phyloP scores from a whole-genome alignment of 2,797 vertebrate genomes.

The Eulemur mongoz region DNA sequence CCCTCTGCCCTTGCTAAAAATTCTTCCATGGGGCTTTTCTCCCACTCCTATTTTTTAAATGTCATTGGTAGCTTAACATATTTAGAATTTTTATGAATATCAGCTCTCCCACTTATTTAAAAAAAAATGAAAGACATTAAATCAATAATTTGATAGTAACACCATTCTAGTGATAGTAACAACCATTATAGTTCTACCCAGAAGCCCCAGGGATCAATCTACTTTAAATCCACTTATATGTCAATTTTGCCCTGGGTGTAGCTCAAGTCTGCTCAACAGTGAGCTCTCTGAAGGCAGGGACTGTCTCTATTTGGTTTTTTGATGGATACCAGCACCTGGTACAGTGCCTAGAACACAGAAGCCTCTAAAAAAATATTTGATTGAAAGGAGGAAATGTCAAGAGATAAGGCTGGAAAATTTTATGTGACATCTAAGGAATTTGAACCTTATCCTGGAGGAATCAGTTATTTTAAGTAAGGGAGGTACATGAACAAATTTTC shows the following conservation, averaged over 20 bases:
- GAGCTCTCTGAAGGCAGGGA: not conserved
- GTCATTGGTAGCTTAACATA: not conserved
- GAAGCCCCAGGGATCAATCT: not conserved
- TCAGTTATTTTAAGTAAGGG: conserved; percentile 25
- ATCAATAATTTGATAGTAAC: not conserved
- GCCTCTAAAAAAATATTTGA: not conserved
- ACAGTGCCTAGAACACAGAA: not conserved
- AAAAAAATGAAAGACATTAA: not conserved
- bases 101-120: not conserved
- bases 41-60: not conserved
- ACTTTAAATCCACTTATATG: not conserved
- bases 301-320: not conserved
- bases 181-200: conserved; percentile 14
- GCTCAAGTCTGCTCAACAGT: not conserved
- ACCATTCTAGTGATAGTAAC: not conserved
- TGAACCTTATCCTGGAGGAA: not conserved
- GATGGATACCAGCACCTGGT: not conserved
- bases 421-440: not conserved
- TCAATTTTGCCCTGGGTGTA: not conserved
- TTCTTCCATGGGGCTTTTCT: not conserved
- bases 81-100: conserved; percentile 43
- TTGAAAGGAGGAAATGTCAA: not conserved
- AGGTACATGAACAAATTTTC: not conserved
- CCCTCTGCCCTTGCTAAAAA: not conserved
- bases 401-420: not conserved